Evolutionary conservation across 2,113 vertebrate species (phyloP).

Genomic region (Electrona antarctica): DNA sequence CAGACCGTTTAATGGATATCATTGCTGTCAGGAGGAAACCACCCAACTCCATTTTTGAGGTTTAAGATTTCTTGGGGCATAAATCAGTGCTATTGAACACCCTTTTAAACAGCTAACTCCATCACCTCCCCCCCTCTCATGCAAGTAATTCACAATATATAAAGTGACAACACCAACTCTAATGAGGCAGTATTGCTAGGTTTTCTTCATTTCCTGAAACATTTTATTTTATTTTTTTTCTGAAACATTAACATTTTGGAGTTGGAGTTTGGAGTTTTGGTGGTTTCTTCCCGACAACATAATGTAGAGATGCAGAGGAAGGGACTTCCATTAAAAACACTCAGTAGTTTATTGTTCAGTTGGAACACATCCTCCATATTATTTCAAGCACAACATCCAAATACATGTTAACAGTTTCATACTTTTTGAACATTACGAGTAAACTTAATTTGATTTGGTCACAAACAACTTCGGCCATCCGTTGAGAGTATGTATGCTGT

Average conservation of each 20-base stretch:
- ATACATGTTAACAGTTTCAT: slow-evolving; percentile 42
- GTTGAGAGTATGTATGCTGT: slow-evolving; percentile 36
- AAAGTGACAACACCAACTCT: neutral
- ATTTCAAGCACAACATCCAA: slow-evolving; percentile 57
- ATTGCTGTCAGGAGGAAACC: too few species aligned
- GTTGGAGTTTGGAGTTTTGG: neutral
- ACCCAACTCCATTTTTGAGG: too few species aligned
- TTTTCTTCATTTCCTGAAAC: neutral
- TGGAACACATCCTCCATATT: slow-evolving; percentile 64
- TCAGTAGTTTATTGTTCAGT: slow-evolving; percentile 70
- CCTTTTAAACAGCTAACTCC: too few species aligned
- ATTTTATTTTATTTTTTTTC: too few species aligned
- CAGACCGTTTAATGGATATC: too few species aligned
- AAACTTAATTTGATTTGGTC: slow-evolving; percentile 40
- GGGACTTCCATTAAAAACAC: slow-evolving; percentile 61
- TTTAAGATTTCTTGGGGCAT: too few species aligned
- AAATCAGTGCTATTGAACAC: too few species aligned
- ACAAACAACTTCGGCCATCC: slow-evolving; percentile 47
- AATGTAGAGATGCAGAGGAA: neutral
- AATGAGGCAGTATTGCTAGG: neutral
- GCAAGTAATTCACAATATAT: too few species aligned
- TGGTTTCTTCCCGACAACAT: neutral
- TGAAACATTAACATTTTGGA: too few species aligned
- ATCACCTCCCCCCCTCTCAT: too few species aligned
- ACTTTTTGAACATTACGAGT: slow-evolving; percentile 44